phyloP scores from a whole-genome alignment of 2,113 vertebrate genomes.

The Syngnathus scovelli region DNA sequence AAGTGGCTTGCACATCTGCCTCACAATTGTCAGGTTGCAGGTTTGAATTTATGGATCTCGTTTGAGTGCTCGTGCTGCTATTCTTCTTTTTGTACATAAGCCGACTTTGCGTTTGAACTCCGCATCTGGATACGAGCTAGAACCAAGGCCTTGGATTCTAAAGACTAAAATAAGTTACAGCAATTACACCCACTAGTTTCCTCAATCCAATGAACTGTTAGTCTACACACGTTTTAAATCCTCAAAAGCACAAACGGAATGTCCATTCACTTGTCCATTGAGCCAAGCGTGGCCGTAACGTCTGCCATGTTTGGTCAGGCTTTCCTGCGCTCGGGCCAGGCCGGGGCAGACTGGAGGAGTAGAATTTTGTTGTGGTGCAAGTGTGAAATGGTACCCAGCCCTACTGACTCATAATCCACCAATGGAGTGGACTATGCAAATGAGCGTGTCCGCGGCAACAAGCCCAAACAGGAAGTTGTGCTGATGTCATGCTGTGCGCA shows the following conservation, averaged over 20 bases:
- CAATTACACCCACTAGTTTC: neutral
- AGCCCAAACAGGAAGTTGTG: conserved; percentile 64
- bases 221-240: neutral
- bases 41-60: neutral
- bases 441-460: conserved; percentile 33
- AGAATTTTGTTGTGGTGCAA: conserved; percentile 51
- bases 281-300: conserved; percentile 8
- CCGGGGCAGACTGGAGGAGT: conserved; percentile 24
- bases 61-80: no score
- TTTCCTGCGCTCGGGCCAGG: conserved; percentile 36
- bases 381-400: conserved; percentile 45
- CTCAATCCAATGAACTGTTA: neutral
- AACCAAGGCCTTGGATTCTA: neutral
- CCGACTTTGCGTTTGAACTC: no score
- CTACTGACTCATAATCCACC: conserved; percentile 64
- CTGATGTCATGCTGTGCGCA: conserved; percentile 61
- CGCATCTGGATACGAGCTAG: no score
- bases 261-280: conserved; percentile 26
- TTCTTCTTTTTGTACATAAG: no score
- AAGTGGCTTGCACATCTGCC: neutral
- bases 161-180: neutral
- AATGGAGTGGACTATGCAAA: conserved; percentile 47
- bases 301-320: conserved; percentile 57
- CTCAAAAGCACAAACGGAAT: conserved; percentile 5
- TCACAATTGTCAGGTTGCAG: neutral